A percentile compares a stretch with the other conserved stretches of the same genome.
These are phyloP conservation scores for Hexactinellida sp. DNA, from an alignment of 37 sponge, comb jelly and placozoan genomes.

Conservation along the genomic window DNA sequence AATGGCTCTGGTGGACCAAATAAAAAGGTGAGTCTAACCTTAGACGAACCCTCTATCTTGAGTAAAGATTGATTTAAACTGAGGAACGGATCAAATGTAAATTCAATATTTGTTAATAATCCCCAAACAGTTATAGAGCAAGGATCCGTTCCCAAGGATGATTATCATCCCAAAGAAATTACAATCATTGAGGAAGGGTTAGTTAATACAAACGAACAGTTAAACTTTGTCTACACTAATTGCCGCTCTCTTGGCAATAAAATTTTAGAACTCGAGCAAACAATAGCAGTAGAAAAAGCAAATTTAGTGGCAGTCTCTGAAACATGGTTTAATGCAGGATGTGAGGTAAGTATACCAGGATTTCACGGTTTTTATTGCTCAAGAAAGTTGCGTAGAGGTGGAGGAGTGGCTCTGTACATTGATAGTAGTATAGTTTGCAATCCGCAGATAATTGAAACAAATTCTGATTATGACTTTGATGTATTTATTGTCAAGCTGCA, in stretches of 20 bases:
- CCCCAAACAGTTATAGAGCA: too few species aligned
- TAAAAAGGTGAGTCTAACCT: too few species aligned
- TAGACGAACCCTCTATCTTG: too few species aligned
- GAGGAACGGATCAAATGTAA: too few species aligned
- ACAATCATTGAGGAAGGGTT: neutral
- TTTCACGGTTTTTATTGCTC: neutral
- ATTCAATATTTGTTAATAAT: too few species aligned
- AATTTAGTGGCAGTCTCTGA: neutral
- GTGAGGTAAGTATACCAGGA: neutral
- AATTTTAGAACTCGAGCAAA: neutral
- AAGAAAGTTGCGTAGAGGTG: neutral
- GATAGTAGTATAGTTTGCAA: neutral
- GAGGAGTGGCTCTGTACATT: neutral
- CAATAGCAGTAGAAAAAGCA: neutral
- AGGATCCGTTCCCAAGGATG: too few species aligned
- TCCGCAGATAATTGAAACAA: neutral
- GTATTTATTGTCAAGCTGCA: neutral
- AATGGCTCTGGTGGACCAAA: neutral
- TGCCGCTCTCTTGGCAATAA: neutral
- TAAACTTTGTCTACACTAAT: neutral
- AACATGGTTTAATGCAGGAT: neutral
- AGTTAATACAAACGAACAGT: neutral
- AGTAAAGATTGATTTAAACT: too few species aligned
- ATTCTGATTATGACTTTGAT: neutral
- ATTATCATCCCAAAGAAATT: too few species aligned